Conservation (phyloP, 2,797 vertebrate species). For the Protonibea diacanthus region DNA sequence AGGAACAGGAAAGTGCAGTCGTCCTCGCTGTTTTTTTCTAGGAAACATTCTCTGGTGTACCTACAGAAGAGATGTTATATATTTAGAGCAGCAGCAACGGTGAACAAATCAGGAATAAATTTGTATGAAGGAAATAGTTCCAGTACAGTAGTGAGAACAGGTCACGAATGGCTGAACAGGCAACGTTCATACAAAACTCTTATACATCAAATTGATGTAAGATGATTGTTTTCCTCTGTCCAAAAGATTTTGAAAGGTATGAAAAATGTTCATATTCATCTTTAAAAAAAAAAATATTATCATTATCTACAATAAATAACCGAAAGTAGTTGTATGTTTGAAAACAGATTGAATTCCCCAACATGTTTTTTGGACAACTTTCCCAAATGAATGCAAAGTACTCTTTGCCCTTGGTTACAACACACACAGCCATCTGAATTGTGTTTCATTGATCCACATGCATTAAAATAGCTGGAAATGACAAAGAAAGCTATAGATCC, state of each 20-base stretch:
- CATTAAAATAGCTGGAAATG: slow-evolving; percentile 7
- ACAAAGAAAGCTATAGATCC: background rate
- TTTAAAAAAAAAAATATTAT: too few relatives aligned
- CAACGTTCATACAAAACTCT: background rate
- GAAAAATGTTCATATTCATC: background rate
- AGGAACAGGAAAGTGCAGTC: slow-evolving; percentile 26
- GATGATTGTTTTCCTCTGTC: background rate
- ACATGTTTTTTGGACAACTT: background rate
- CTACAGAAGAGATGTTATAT: slow-evolving; percentile 11
- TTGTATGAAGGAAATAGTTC: slow-evolving; percentile 12
- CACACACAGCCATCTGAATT: background rate
- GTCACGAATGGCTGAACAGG: background rate
- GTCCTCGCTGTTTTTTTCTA: slow-evolving; percentile 21
- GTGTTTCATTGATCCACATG: background rate
- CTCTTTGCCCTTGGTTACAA: background rate
- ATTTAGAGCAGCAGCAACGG: slow-evolving; percentile 16
- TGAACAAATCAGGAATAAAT: slow-evolving; percentile 23
- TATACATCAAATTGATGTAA: background rate
- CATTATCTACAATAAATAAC: background rate
- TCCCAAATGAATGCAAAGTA: background rate
- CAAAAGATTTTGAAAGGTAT: background rate
- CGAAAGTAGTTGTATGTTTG: background rate
- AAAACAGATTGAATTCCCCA: background rate
- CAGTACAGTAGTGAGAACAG: background rate
- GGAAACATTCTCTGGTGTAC: slow-evolving; percentile 24